Evolutionary conservation across 1,140 invertebrate species (phyloP).

Genomic region (Aphaenogaster ashmeadi): DNA sequence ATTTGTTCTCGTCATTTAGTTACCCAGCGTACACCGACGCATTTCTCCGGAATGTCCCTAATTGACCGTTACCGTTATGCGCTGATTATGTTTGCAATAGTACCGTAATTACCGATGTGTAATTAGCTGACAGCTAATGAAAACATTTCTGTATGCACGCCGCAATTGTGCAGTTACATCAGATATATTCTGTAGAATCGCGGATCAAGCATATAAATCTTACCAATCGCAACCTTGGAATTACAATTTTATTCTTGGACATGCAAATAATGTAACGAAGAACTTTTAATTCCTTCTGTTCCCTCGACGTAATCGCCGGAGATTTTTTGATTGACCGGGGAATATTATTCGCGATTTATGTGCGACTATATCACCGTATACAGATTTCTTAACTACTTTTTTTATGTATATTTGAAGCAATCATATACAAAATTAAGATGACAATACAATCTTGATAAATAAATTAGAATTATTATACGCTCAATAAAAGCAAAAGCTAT

Average conservation of each 20-base stretch:
- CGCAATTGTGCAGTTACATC: slow-evolving; percentile 16
- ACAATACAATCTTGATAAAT: background rate
- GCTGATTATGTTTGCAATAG: slow-evolving; percentile 25
- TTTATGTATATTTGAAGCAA: background rate
- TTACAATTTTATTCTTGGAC: background rate
- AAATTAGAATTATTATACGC: too few species aligned
- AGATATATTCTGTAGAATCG: background rate
- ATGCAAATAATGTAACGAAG: background rate
- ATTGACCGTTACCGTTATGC: slow-evolving; percentile 39
- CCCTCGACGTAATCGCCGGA: background rate
- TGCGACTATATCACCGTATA: background rate
- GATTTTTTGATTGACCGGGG: background rate
- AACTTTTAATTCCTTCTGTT: background rate
- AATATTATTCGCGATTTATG: background rate
- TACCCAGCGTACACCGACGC: background rate
- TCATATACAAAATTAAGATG: background rate
- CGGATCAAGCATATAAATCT: background rate
- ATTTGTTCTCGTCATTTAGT: slow-evolving; percentile 26
- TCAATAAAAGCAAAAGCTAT: too few species aligned
- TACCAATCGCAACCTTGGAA: background rate
- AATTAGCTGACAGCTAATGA: slow-evolving; percentile 16
- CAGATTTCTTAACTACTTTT: background rate
- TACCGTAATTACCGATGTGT: background rate
- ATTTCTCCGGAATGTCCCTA: slow-evolving; percentile 20
- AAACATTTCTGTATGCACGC: background rate